Evolutionary conservation across 2,888 invertebrate genomes (phyloP), one percentile per base, ranked within the genome.

Genomic region (Falcaria lacertinaria): DNA sequence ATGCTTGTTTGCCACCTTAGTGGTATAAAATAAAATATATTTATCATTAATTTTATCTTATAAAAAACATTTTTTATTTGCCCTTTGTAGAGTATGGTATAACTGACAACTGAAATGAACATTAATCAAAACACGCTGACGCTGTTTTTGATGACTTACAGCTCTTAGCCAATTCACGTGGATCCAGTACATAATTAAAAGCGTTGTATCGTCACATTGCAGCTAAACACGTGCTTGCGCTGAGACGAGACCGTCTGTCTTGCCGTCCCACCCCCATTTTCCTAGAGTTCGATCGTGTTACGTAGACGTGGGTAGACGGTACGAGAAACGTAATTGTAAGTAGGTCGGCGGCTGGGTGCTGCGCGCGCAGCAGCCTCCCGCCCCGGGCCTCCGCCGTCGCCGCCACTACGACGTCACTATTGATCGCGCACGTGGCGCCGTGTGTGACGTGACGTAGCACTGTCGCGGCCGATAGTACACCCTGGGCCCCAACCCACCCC

Each of bases 371-470:
- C 48, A 52, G 57, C 53, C 47, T 48, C 53, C 41, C 55, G 41
- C 49, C 41, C 42, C 42, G 16, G 37, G 35, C 11, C 16, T 25
- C 19, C 36, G 15, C 41, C 48, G 25, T 42, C 54, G 51, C 56
- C 52, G 52, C 60, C 60, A 64, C 74, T 69, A 70, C 80, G 74
- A 87, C 88, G 88, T 88, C 88, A 88, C 69, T 88, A 89, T 89
- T 80, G 89, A 89, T 89, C 85, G 81, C 44, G 78, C 87, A 86
- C 86, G 86, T 88, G 81, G 86, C 86, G 81, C 85, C 86, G 82
- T 82, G 72, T 80, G 75, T 88, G 86, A 88, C 89, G 75, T 88
- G 86, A 88, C 89, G 88, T 88, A 87, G 85, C 64, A 66, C 66
- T 65, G 74, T 71, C 72, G 67, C 69, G 69, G 62, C 69, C 75